Percentiles rank a stretch among this genome's conserved stretches.
These are phyloP conservation scores for Anastrepha obliqua DNA, from an alignment of 1,140 invertebrate species.

Conservation along the genomic window DNA sequence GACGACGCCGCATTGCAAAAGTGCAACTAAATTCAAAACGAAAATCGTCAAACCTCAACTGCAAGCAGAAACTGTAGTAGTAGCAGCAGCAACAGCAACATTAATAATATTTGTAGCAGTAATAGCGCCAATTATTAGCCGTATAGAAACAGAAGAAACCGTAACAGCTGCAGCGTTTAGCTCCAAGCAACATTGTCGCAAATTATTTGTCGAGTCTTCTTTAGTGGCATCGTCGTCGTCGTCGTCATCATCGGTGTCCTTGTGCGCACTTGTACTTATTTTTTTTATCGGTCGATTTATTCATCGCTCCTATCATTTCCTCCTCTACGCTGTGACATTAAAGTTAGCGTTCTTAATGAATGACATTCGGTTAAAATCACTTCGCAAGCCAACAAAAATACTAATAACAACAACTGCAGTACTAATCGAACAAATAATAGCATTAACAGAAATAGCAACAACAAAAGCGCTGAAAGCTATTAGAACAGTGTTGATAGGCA, in stretches of 20 bases:
- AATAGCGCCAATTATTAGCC: background rate
- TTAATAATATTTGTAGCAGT: background rate
- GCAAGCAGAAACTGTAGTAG: background rate
- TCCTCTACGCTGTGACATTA: conserved; percentile 11
- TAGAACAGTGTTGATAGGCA: background rate
- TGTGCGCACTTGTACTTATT: background rate
- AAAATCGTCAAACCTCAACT: conserved; percentile 25
- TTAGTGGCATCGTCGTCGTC: too few relatives aligned
- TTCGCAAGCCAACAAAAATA: conserved; percentile 64
- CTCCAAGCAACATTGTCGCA: conserved; percentile 22
- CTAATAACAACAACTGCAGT: conserved; percentile 60
- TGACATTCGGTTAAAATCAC: conserved; percentile 68
- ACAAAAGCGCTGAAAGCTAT: conserved; percentile 5
- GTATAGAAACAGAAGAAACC: background rate
- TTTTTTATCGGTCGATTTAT: background rate
- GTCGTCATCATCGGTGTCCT: background rate
- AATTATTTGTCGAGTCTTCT: background rate
- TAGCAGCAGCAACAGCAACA: background rate
- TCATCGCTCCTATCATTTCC: background rate
- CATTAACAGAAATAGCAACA: background rate
- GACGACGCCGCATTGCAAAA: conserved; percentile 50
- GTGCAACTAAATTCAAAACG: conserved; percentile 54
- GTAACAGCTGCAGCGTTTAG: background rate
- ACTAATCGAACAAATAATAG: conserved; percentile 18
- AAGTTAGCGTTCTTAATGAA: conserved; percentile 70